Evolutionary conservation across 2,888 invertebrate genomes (phyloP), one percentile per base, ranked within the genome.

Genomic region (Ormyrus rosae): DNA sequence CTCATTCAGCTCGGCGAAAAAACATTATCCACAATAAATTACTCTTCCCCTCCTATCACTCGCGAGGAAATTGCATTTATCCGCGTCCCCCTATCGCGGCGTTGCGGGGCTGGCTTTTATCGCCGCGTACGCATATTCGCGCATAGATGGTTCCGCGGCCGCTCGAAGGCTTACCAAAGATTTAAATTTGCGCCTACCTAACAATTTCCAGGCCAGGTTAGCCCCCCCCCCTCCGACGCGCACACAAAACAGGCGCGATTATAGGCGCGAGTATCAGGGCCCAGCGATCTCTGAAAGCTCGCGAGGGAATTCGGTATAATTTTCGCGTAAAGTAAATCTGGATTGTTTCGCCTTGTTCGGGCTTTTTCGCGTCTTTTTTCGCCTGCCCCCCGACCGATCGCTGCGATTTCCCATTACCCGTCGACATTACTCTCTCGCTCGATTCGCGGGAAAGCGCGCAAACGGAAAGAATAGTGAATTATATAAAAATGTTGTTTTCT

Each of bases 301-400:
- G 53, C 65, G n/a, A 60, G 74, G 63, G 53, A 70, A 70, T 80
- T 69, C 75, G 65, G 75, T 75, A 75, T 80, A 80, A 80, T 80
- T 71, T 67, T n/a, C 55, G 67, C 65, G 71, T 80, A 75, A 80
- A 75, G 70, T 71, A 65, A 75, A 80, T 80, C 69, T 51, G 58
- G 75, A 80, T 74, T 75, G 79, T 69, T 51, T 45, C 69, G 46
- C 56, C 53, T 53, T 64, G 73, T 68, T 70, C 55, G 60, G 56
- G 19, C 46, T 72, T 60, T 48, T 19, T 58, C 19, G 19, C 34
- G 6, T 68, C 60, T 46, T 56, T 65, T 64, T 53, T 60, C 65
- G 5, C n/a, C n/a, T 13, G 0, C 13, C 13, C 19, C 19, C 58
- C 55, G 46, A 19, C 19, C 19, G n/a, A 74, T 65, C 65, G 56